These are phyloP conservation scores for Plemyria rubiginata DNA, from an alignment of 2,888 invertebrate species.

Conservation along the genomic window DNA sequence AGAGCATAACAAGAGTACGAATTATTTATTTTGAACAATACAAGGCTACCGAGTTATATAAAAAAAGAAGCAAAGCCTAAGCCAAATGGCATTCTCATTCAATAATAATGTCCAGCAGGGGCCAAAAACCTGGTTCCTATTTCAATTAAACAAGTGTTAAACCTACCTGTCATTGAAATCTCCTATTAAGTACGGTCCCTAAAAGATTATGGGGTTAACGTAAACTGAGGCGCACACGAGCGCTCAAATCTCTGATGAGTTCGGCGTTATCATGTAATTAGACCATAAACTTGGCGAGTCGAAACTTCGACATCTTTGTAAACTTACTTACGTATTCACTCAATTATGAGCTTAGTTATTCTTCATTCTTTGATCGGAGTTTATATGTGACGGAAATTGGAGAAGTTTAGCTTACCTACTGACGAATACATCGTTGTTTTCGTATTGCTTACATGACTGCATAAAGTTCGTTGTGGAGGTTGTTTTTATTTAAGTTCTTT, in stretches of 20 bases:
- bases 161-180: not conserved
- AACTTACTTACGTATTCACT: conserved; percentile 22
- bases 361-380: conserved; percentile 14
- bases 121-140: not conserved
- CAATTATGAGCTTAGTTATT: conserved; percentile 24
- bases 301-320: conserved; percentile 21
- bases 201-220: conserved; percentile 17
- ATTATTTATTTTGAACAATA: no score
- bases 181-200: not conserved
- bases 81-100: not conserved
- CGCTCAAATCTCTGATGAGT: conserved; percentile 35
- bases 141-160: not conserved
- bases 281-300: conserved; percentile 44
- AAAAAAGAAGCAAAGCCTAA: not conserved
- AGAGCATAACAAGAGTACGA: no score
- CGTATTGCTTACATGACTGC: not conserved
- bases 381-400: conserved; percentile 15
- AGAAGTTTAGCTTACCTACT: conserved; percentile 9
- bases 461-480: no score
- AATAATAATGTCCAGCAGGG: not conserved
- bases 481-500: no score
- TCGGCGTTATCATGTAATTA: conserved; percentile 43
- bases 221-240: conserved; percentile 34
- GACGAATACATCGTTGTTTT: conserved; percentile 1
- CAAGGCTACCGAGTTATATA: no score